These are phyloP conservation scores for Rapana venosa DNA, from an alignment of 2,888 invertebrate species.

Conservation along the genomic window DNA sequence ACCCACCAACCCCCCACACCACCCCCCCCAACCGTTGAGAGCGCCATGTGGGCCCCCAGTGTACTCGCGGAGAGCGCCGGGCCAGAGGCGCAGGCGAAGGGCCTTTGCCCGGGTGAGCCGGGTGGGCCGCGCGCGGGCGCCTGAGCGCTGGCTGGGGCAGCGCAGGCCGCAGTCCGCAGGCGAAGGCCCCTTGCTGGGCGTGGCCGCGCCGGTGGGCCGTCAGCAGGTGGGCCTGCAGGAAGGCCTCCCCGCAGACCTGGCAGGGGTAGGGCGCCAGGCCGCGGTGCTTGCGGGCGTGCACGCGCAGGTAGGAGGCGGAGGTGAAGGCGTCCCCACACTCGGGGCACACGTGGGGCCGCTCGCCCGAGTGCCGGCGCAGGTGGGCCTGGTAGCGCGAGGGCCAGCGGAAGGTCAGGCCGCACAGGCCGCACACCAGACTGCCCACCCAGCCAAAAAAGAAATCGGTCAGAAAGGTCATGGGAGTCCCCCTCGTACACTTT, in stretches of 20 bases:
- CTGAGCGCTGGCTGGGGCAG: neutral
- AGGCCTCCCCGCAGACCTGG: constrained; percentile 5
- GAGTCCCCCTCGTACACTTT: neutral
- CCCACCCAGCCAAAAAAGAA: neutral
- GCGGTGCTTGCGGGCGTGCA: constrained; percentile 24
- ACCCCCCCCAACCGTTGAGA: neutral
- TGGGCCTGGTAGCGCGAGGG: constrained; percentile 27
- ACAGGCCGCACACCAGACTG: neutral
- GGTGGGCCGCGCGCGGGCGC: constrained; percentile 1
- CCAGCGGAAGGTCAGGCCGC: constrained; percentile 35
- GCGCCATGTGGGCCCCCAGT: constrained; percentile 29
- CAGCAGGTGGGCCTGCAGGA: neutral
- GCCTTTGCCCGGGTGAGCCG: neutral
- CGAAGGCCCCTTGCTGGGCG: constrained; percentile 17
- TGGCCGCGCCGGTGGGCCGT: neutral
- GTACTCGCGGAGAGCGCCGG: constrained; percentile 12
- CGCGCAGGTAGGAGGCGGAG: constrained; percentile 32
- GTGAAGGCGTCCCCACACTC: constrained; percentile 34
- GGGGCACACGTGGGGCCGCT: constrained; percentile 27
- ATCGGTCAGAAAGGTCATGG: neutral
- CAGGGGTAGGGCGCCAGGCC: constrained; percentile 22
- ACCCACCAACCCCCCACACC: neutral
- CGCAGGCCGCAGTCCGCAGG: constrained; percentile 18
- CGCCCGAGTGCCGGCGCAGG: constrained; percentile 21
- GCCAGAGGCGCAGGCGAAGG: constrained; percentile 12